Evolutionary conservation across 2,113 vertebrate species (phyloP), one percentile per base, ranked within the genome.

Genomic region (Nansenia antarctica): DNA sequence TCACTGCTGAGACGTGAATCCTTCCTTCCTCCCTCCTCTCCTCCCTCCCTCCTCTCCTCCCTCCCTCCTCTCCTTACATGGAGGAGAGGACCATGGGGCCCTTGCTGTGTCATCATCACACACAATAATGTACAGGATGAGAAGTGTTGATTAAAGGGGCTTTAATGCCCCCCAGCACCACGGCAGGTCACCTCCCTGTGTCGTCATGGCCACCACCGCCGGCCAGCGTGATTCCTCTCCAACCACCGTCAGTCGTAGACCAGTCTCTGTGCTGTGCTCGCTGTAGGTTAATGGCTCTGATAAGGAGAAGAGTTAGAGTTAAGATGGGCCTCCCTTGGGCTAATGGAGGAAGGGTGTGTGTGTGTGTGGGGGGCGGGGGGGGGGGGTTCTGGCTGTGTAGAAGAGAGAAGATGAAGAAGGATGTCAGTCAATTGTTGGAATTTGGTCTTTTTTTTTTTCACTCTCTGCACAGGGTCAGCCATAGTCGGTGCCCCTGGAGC

Each of bases 111-210:
- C 63, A 69, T 69, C 67, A 54, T 55, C 34, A 11, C 32, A n/a
- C 49, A 29, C 57, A 66, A 72, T 61, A 67, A 63, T 31, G n/a
- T n/a, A 62, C 47, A 32, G 55, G 52, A 60, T 49, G 59, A 72
- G 27, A 32, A 62, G 24, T 69, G 54, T 68, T 67, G 54, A 67
- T 76, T 29, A 47, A 3, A 30, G 60, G 15, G 22, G 37, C 47
- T 72, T n/a, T 52, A 35, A 62, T 35, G 59, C 57, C 37, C 47
- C 63, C 30, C 22, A 18, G 31, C 26, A 35, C 4, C 30, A 26
- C 12, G 53, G 53, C 26, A 0, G 26, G 24, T 62, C 34, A 72
- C 58, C 53, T 18, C 20, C 39, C 29, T 52, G 18, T 60, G 49
- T 55, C 32, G 14, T 61, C 15, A 29, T 15, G 53, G 11, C 53